Conservation (phyloP, 92 coral and sea anemone genomes). For the Siderastrea radians region DNA sequence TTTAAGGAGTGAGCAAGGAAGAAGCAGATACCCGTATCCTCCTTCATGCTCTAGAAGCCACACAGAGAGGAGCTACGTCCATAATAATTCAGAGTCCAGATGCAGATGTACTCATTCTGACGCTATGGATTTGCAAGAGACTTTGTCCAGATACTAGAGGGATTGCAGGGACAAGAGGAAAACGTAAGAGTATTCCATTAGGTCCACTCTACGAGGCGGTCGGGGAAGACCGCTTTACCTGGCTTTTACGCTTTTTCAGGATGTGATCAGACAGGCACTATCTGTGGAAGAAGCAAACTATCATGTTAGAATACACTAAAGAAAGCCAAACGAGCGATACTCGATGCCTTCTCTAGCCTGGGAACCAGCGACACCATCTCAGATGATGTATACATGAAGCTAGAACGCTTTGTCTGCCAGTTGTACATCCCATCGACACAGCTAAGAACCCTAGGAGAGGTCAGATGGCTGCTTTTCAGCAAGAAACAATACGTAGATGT, state of each 20-base stretch:
- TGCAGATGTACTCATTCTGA: constrained; percentile 54
- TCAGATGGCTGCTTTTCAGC: constrained; percentile 66
- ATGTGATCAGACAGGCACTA: constrained; percentile 41
- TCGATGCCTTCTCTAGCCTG: constrained; percentile 52
- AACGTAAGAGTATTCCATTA: constrained; percentile 46
- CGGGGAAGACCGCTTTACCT: constrained; percentile 30
- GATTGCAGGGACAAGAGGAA: constrained; percentile 58
- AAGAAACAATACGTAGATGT: constrained; percentile 61
- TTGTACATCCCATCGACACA: constrained; percentile 47
- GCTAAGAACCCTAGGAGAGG: constrained; percentile 39
- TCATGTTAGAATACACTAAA: constrained; percentile 58
- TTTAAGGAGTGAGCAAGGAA: constrained; percentile 26
- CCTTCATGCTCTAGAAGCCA: constrained; percentile 53
- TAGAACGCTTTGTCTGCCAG: constrained; percentile 57
- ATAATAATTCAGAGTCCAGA: constrained; percentile 56
- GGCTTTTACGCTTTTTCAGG: constrained; percentile 33
- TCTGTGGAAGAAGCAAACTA: constrained; percentile 45
- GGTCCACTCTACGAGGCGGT: constrained; percentile 43
- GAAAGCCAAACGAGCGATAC: constrained; percentile 48
- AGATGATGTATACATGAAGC: constrained; percentile 24
- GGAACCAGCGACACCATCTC: constrained; percentile 10
- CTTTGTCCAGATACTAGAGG: background rate
- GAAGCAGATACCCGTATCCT: constrained; percentile 61
- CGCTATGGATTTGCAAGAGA: constrained; percentile 16
- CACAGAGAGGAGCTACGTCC: constrained; percentile 51